Conservation (phyloP, 2,888 invertebrate genomes). For the Lasius platythorax region DNA sequence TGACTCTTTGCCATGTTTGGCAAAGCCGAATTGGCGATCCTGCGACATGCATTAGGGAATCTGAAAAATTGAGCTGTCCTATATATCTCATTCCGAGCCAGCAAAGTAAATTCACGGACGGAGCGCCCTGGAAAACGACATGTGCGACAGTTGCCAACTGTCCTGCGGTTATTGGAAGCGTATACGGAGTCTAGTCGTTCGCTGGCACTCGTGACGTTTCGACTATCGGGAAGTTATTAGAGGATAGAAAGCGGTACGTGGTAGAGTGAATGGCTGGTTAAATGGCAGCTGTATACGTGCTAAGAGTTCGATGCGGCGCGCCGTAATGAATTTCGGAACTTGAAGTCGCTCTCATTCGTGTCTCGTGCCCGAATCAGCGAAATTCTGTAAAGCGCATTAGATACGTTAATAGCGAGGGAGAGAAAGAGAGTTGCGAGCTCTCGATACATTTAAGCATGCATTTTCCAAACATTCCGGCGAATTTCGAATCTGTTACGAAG, state of each 20-base stretch:
- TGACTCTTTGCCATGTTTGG: not conserved
- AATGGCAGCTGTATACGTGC: conserved; percentile 57
- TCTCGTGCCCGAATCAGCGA: not conserved
- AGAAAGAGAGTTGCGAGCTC: not conserved
- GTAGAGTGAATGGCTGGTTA: conserved; percentile 61
- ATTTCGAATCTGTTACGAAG: too few species aligned
- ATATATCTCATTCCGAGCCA: conserved; percentile 58
- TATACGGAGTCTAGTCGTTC: conserved; percentile 69
- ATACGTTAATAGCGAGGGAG: not conserved
- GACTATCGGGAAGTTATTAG: conserved; percentile 76
- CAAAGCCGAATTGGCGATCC: not conserved
- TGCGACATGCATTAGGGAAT: conserved; percentile 25
- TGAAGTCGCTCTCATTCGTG: not conserved
- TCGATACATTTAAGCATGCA: not conserved
- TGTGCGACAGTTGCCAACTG: conserved; percentile 81
- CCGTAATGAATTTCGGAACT: conserved; percentile 46
- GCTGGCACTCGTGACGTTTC: conserved; percentile 70
- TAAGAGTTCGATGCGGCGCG: conserved; percentile 49
- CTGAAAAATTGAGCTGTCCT: conserved; percentile 47
- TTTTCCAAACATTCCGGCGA: not conserved
- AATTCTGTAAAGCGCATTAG: not conserved
- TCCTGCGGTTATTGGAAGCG: conserved; percentile 77
- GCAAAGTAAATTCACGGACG: conserved; percentile 75
- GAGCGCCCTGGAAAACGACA: conserved; percentile 77
- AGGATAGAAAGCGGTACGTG: conserved; percentile 55